phyloP scores from a whole-genome alignment of 2,888 invertebrate genomes.

The Eupithecia centaureata region DNA sequence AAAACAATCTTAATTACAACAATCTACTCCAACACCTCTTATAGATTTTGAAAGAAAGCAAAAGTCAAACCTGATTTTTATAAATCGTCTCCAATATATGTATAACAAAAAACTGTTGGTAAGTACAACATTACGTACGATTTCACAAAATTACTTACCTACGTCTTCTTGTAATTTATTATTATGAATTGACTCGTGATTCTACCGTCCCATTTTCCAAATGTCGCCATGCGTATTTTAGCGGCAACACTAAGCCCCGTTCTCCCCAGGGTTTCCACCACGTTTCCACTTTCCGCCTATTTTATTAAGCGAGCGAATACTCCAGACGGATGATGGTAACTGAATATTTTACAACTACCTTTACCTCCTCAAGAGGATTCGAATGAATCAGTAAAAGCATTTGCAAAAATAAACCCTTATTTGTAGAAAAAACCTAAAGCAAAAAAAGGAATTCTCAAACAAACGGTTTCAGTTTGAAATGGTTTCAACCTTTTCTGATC shows the following conservation, averaged over 20 bases:
- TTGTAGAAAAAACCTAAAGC: not conserved
- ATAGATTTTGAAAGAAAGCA: too few species aligned
- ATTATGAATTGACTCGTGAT: not conserved
- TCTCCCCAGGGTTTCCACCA: slow-evolving; percentile 6
- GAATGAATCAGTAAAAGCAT: slow-evolving; percentile 17
- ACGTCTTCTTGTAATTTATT: not conserved
- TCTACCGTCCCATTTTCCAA: not conserved
- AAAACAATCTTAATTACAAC: too few species aligned
- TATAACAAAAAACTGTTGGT: too few species aligned
- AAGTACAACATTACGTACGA: too few species aligned
- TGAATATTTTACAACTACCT: slow-evolving; percentile 26
- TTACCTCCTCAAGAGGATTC: slow-evolving; percentile 25
- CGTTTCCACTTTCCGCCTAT: slow-evolving; percentile 6
- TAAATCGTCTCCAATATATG: too few species aligned
- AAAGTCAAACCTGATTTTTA: too few species aligned
- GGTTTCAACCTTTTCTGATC: too few species aligned
- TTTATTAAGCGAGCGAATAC: slow-evolving; percentile 24
- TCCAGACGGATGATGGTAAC: slow-evolving; percentile 13
- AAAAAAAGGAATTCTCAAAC: too few species aligned
- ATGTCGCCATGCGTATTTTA: not conserved
- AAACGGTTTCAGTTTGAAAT: not conserved
- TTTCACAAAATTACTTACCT: not conserved
- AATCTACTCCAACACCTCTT: too few species aligned
- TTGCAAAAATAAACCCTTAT: not conserved
- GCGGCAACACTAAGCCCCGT: not conserved